Conservation (phyloP, 2,888 invertebrate genomes). For the Apotomis capreana region DNA sequence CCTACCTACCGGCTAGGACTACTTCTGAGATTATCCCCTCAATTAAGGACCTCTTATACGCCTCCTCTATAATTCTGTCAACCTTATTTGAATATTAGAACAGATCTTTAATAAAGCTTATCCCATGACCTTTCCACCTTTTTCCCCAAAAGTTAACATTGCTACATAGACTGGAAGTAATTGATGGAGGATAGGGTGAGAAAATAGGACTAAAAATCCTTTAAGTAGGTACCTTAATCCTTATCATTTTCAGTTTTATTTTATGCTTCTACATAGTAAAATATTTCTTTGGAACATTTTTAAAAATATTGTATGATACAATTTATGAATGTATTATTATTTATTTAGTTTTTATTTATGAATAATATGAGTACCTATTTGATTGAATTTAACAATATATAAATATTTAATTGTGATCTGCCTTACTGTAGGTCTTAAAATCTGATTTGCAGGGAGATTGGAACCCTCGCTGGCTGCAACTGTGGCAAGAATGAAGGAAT, state of each 20-base stretch:
- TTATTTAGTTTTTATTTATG: too few species aligned
- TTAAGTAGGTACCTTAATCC: too few species aligned
- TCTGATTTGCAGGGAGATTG: not conserved
- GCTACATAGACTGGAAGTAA: slow-evolving; percentile 6
- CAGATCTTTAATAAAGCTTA: slow-evolving; percentile 27
- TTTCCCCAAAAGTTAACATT: not conserved
- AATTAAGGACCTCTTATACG: slow-evolving; percentile 49
- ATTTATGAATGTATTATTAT: too few species aligned
- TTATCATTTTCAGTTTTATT: too few species aligned
- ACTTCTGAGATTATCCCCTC: slow-evolving; percentile 57
- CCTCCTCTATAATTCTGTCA: slow-evolving; percentile 14
- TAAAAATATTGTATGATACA: too few species aligned
- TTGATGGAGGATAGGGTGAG: slow-evolving; percentile 6
- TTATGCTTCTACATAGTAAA: too few species aligned
- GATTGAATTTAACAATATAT: too few species aligned
- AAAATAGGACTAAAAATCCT: not conserved
- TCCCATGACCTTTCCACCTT: slow-evolving; percentile 2
- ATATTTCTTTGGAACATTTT: too few species aligned
- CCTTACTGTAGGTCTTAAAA: not conserved
- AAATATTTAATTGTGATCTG: too few species aligned
- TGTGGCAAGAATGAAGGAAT: slow-evolving; percentile 33
- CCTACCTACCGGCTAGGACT: slow-evolving; percentile 46
- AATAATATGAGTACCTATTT: too few species aligned
- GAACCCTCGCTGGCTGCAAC: slow-evolving; percentile 4
- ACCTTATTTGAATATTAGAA: slow-evolving; percentile 24